Conservation (phyloP, 2,888 invertebrate species). For the Tenthredo distinguenda region DNA sequence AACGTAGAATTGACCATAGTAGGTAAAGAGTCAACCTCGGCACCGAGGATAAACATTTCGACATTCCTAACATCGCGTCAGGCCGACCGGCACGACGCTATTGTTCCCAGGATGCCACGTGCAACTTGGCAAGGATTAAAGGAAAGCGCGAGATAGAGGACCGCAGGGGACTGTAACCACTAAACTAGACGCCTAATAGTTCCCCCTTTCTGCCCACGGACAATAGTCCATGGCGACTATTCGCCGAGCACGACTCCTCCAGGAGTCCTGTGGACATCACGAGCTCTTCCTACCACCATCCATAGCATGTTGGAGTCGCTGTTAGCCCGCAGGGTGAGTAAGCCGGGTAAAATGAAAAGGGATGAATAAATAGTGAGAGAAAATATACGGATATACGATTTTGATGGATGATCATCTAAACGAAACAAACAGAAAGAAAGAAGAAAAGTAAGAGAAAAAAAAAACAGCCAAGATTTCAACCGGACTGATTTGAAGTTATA, state of each 20-base stretch:
- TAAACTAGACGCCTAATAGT: constrained; percentile 69
- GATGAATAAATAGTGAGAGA: not conserved
- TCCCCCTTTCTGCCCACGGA: constrained; percentile 62
- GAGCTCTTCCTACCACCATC: constrained; percentile 3
- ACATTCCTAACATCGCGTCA: constrained; percentile 35
- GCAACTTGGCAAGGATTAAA: constrained; percentile 50
- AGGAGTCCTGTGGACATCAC: constrained; percentile 37
- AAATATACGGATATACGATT: not conserved
- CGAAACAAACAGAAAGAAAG: not conserved
- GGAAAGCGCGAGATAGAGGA: constrained; percentile 55
- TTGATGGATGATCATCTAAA: not conserved
- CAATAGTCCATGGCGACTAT: constrained; percentile 62
- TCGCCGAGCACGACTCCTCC: constrained; percentile 42
- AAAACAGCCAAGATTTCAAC: not conserved
- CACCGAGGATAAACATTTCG: constrained; percentile 14
- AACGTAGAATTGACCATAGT: constrained; percentile 1
- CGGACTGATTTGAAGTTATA: constrained; percentile 33
- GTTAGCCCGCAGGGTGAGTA: not conserved
- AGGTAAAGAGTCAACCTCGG: constrained; percentile 18
- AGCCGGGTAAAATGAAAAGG: not conserved
- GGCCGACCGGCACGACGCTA: constrained; percentile 34
- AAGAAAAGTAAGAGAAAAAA: not conserved
- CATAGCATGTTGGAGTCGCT: not conserved
- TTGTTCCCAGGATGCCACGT: constrained; percentile 48
- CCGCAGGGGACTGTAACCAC: constrained; percentile 64